These are phyloP conservation scores for Drosophila rufa DNA, from an alignment of 1,140 invertebrate genomes.

Conservation along the genomic window DNA sequence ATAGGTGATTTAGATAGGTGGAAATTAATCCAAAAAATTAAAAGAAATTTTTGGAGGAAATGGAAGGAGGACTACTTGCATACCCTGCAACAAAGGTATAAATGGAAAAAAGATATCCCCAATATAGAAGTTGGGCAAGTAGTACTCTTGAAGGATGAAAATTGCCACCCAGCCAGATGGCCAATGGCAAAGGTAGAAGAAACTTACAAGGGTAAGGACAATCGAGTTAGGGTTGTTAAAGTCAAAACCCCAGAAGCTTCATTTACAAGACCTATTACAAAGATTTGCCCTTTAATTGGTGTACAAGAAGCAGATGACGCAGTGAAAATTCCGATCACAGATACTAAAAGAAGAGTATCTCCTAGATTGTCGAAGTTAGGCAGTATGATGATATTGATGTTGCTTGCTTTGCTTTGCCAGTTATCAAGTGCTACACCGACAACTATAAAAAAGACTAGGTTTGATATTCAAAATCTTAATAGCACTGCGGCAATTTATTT, in stretches of 20 bases:
- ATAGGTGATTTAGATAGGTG: no score
- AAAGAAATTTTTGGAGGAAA: conserved; percentile 1
- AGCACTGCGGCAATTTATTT: no score
- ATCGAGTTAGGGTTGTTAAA: no score
- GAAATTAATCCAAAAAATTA: no score
- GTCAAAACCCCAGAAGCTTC: no score
- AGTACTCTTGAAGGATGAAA: conserved; percentile 5
- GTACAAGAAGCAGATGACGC: neutral
- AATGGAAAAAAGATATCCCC: neutral
- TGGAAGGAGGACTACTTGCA: conserved; percentile 6
- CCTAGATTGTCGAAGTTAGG: neutral
- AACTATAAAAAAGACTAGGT: no score
- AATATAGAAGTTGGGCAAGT: neutral
- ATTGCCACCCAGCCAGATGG: conserved; percentile 1
- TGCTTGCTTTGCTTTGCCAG: no score
- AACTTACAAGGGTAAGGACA: no score
- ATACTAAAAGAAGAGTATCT: neutral
- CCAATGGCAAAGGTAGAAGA: neutral
- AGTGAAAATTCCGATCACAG: neutral
- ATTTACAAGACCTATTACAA: no score
- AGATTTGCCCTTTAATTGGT: neutral
- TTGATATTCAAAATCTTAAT: no score
- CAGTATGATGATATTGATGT: no score
- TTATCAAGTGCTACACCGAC: no score
- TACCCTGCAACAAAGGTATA: neutral